Evolutionary conservation across 2,797 vertebrate genomes (phyloP).

Genomic region (Hemibagrus guttatus): DNA sequence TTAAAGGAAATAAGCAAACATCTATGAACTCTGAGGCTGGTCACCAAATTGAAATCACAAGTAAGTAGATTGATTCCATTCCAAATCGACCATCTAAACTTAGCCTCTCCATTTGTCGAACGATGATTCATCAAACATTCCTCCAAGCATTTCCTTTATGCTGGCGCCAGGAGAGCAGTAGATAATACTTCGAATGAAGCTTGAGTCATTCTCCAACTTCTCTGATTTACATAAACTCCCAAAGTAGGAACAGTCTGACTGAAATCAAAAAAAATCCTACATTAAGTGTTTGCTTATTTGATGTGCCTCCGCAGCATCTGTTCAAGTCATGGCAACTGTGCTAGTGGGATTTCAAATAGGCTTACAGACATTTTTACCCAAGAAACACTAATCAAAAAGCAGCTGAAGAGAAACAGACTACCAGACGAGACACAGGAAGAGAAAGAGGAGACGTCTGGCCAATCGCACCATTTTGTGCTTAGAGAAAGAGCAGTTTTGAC

Average conservation of each 20-base stretch:
- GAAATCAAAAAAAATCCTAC: neutral
- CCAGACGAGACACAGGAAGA: neutral
- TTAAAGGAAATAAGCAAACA: neutral
- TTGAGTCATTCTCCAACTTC: conserved; percentile 50
- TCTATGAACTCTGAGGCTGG: neutral
- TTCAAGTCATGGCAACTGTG: conserved; percentile 12
- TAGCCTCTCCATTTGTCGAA: conserved; percentile 31
- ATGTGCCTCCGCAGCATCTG: conserved; percentile 21
- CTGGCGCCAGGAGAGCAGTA: conserved; percentile 31
- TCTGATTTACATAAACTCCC: conserved; percentile 45
- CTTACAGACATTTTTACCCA: conserved; percentile 28
- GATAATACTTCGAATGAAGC: conserved; percentile 45
- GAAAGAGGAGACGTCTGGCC: neutral
- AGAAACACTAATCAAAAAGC: conserved; percentile 27
- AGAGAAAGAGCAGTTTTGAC: neutral
- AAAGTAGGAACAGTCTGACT: conserved; percentile 39
- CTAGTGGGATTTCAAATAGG: conserved; percentile 26
- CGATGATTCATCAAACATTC: conserved; percentile 46
- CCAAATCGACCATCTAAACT: conserved; percentile 35
- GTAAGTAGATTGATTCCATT: neutral
- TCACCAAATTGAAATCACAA: neutral
- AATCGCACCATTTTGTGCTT: too few species aligned
- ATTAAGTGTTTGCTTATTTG: conserved; percentile 7
- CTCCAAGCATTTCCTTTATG: conserved; percentile 43
- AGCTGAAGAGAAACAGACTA: conserved; percentile 1